Percentiles rank a stretch among this genome's conserved stretches.
These are phyloP conservation scores for Euproctis similis DNA, from an alignment of 2,888 invertebrate genomes.

Conservation along the genomic window DNA sequence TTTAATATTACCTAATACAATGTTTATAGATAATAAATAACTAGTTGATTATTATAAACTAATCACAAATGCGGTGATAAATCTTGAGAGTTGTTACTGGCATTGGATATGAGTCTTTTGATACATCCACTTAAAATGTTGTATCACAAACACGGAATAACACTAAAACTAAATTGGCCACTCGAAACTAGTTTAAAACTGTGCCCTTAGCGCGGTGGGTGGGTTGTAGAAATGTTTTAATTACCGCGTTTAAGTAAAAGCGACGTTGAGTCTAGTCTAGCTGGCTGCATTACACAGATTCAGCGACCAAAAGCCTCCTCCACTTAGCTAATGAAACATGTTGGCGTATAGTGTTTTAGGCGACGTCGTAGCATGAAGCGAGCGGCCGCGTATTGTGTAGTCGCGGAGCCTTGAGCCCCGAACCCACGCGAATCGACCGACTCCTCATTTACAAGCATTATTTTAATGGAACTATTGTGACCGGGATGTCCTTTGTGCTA, in stretches of 20 bases:
- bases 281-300: conserved; percentile 72
- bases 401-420: too few species aligned
- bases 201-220: conserved; percentile 47
- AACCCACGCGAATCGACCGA: conserved; percentile 57
- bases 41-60: conserved; percentile 2
- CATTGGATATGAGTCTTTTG: conserved; percentile 19
- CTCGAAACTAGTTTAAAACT: conserved; percentile 69
- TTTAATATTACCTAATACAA: background rate
- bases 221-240: conserved; percentile 59
- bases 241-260: conserved; percentile 74
- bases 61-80: conserved; percentile 11
- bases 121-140: conserved; percentile 30
- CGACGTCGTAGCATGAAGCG: conserved; percentile 46
- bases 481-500: conserved; percentile 70
- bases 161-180: conserved; percentile 70
- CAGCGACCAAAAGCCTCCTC: conserved; percentile 75
- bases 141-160: conserved; percentile 48
- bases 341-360: conserved; percentile 71
- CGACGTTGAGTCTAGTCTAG: conserved; percentile 63
- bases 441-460: conserved; percentile 76
- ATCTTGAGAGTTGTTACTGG: conserved; percentile 11
- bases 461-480: conserved; percentile 76
- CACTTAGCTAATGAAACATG: conserved; percentile 78
- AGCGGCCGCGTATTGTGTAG: conserved; percentile 49
- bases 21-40: conserved; percentile 2